A percentile compares a stretch with the other conserved stretches of the same genome.
phyloP scores from a whole-genome alignment of 2,797 vertebrate species.

The Allochrocebus solatus region DNA sequence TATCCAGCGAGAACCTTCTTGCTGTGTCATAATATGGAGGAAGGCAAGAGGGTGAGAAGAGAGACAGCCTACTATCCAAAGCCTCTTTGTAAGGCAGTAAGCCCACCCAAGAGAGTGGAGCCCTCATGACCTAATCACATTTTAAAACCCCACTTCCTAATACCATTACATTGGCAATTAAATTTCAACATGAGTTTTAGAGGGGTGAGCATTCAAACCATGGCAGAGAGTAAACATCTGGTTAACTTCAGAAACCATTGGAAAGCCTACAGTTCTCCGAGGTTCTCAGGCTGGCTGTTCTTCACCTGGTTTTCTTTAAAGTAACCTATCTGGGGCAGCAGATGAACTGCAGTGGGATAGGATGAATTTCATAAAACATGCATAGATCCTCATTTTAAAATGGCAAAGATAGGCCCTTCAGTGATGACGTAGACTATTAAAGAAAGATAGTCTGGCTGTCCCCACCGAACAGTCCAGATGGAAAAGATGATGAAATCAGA shows the following conservation, averaged over 20 bases:
- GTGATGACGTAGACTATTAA: not conserved
- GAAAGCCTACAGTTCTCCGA: not conserved
- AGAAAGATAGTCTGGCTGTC: not conserved
- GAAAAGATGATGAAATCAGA: not conserved
- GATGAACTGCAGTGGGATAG: not conserved
- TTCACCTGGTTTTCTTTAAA: not conserved
- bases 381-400: not conserved
- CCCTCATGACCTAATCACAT: not conserved
- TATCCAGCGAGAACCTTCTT: not conserved
- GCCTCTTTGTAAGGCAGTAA: not conserved
- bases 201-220: not conserved
- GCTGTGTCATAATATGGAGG: not conserved
- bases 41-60: not conserved
- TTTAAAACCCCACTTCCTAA: not conserved
- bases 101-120: not conserved
- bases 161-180: not conserved
- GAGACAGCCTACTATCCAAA: not conserved
- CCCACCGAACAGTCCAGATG: not conserved
- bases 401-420: not conserved
- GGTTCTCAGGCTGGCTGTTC: not conserved
- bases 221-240: not conserved
- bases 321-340: not conserved
- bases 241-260: not conserved
- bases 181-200: not conserved
- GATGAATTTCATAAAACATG: not conserved